Base-by-base conservation (phyloP, 2,888 invertebrate genomes). In the Heteromyza rotundicornis region DNA sequence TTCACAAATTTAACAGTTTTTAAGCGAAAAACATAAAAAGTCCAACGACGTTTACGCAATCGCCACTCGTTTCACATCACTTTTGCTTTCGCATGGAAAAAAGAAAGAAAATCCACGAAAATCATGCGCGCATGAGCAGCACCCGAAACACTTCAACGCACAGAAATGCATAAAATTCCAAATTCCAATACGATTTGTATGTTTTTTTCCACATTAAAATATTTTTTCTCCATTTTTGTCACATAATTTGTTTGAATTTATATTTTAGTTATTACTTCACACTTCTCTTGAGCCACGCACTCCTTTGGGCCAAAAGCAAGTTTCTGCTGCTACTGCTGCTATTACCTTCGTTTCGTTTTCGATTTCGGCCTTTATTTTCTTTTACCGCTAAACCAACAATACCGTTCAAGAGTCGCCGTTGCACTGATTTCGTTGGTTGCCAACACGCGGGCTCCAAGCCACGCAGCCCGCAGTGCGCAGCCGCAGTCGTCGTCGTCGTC, bases 331-430 rank as follows among this genome's bases (percentile, higher is more conserved):
- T 40, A 14, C 20, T 16, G 14, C 19, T 20, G 24, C 32, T 59
- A 14, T 22, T 17, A 2, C 3, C 32, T 17, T 12, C 55, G 55
- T 24, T 24, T 17, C 32, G 59, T 7, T 51, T n/a, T 14, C 32
- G 44, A 16, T 16, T 44, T 52, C 19, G 14, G 40, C 40, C 14
- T 40, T 40, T 17, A 17, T 47, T 47, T 47, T 17, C 2, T 40
- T 47, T 47, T 19, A 67, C 75, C 77, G 80, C 68, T 70, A 69
- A 73, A 68, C 74, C 78, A 80, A 80, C 82, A 77, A 79, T 79
- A 78, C 78, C 76, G 76, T 78, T 79, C 81, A 78, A 82, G 77
- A 81, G 82, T 77, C 76, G 80, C 75, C 80, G 79, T 76, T 82
- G 79, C 79, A 82, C 82, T 82, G 79, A 82, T 74, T 78, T 72